Base-by-base conservation (phyloP, 2,797 vertebrate genomes). In the Australoheros facetus region DNA sequence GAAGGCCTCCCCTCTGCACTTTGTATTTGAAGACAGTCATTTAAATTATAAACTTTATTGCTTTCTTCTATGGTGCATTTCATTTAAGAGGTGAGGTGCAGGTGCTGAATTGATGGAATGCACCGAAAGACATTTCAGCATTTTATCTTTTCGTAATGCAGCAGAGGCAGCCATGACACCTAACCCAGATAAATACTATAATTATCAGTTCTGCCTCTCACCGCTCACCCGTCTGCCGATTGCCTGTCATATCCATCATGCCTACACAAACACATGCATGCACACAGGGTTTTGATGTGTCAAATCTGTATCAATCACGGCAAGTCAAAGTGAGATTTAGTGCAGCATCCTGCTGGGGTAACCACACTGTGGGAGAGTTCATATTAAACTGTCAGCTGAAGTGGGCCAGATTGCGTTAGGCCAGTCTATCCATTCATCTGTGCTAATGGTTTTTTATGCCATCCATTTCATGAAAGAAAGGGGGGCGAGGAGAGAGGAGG, bases 131-230 rank as follows among this genome's bases (percentile, higher is more conserved):
- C 71, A 71, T 90, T 89, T 88, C 78, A 85, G 80, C 45, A 77
- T 85, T 91, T 92, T 87, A 90, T 92, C 84, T 82, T 79, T 83
- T 88, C 73, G 81, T 89, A 87, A 91, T 90, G 85, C 80, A 80
- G 86, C 88, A 83, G 71, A 34, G 83, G 85, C 86, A 89, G 85
- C 80, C 75, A 74, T 93, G 92, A 92, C 92, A 93, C 89, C 82
- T 91, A 91, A 94, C 90, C 86, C 87, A 93, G 93, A 94, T 94
- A 93, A 93, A 94, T 94, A 90, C 91, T 85, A 77, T 92, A 91
- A 94, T 93, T 92, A 93, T 88, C 87, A 81, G 78, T 84, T 73
- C 86, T 89, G 92, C 87, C 84, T 93, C 86, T 93, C 90, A 87
- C 90, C 74, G 87, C 80, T 92, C 91, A 93, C 82, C 88, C 80